Conservation (phyloP, 2,888 invertebrate species). For the Drosophila imparisetae region DNA sequence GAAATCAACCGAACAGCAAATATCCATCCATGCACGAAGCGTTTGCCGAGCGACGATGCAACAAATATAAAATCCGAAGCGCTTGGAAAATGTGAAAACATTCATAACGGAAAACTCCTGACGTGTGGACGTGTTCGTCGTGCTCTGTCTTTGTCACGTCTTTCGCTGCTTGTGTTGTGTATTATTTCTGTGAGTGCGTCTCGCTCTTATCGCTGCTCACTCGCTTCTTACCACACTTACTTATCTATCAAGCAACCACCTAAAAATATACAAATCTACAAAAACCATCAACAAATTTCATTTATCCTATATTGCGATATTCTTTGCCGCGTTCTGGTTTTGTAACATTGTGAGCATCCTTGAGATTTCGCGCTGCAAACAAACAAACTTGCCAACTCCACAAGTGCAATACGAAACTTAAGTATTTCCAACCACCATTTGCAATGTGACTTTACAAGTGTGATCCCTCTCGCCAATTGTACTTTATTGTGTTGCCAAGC, state of each 20-base stretch:
- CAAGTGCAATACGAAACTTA: constrained; percentile 33
- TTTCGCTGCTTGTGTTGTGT: constrained; percentile 71
- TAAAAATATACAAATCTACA: constrained; percentile 5
- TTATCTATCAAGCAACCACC: constrained; percentile 28
- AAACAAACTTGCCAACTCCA: constrained; percentile 33
- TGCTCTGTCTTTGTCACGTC: constrained; percentile 60
- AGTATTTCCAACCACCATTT: constrained; percentile 41
- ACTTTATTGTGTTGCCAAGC: constrained; percentile 41
- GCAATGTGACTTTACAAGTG: constrained; percentile 77
- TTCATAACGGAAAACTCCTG: constrained; percentile 74
- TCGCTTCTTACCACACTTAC: constrained; percentile 43
- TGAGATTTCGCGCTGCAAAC: constrained; percentile 55
- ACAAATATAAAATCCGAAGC: constrained; percentile 76
- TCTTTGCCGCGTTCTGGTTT: constrained; percentile 57
- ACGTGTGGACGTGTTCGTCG: constrained; percentile 62
- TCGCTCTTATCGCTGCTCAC: constrained; percentile 35
- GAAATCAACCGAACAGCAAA: constrained; percentile 29
- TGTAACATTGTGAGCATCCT: constrained; percentile 53
- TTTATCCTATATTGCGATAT: constrained; percentile 34
- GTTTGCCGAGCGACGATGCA: constrained; percentile 44
- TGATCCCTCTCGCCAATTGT: constrained; percentile 43
- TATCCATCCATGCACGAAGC: constrained; percentile 55
- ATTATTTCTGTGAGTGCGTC: constrained; percentile 55
- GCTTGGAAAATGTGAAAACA: constrained; percentile 68
- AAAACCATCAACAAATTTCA: constrained; percentile 13